Evolutionary conservation across 2,888 invertebrate genomes (phyloP).

Genomic region (Pemphredon lugubris): DNA sequence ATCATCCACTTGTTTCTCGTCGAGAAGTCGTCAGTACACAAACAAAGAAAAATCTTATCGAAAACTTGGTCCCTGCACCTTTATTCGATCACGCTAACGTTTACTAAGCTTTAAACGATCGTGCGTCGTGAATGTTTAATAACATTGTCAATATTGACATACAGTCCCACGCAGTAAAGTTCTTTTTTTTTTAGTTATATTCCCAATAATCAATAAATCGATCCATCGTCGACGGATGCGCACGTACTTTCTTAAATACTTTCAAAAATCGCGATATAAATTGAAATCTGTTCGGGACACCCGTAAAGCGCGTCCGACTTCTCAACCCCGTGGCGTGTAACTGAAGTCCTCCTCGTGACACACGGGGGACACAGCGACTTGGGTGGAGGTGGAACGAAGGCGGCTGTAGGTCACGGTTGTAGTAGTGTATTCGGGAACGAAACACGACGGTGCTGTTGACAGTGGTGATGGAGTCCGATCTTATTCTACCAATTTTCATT

Average conservation of each 20-base stretch:
- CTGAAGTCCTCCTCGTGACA: conserved; percentile 72
- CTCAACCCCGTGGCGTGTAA: conserved; percentile 73
- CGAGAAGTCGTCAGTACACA: too few species aligned
- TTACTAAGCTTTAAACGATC: too few species aligned
- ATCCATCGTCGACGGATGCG: too few species aligned
- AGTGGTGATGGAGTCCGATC: conserved; percentile 3
- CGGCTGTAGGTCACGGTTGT: conserved; percentile 34
- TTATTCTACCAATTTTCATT: not conserved
- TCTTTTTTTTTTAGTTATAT: too few species aligned
- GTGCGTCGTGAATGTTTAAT: too few species aligned
- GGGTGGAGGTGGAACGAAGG: conserved; percentile 63
- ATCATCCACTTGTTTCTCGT: too few species aligned
- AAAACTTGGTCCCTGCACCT: too few species aligned
- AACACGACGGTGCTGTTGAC: not conserved
- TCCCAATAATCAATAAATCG: conserved; percentile 5
- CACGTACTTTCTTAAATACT: too few species aligned
- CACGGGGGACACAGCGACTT: conserved; percentile 60
- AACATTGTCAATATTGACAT: too few species aligned
- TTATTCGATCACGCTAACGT: too few species aligned
- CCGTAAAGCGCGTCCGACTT: conserved; percentile 66
- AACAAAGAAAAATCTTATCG: too few species aligned
- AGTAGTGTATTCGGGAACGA: conserved; percentile 40
- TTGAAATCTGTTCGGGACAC: conserved; percentile 13
- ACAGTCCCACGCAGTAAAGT: too few species aligned
- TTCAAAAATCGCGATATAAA: not conserved